Base-by-base conservation (phyloP, 2,888 invertebrate species). In the Hydrotaea cyrtoneurina region DNA sequence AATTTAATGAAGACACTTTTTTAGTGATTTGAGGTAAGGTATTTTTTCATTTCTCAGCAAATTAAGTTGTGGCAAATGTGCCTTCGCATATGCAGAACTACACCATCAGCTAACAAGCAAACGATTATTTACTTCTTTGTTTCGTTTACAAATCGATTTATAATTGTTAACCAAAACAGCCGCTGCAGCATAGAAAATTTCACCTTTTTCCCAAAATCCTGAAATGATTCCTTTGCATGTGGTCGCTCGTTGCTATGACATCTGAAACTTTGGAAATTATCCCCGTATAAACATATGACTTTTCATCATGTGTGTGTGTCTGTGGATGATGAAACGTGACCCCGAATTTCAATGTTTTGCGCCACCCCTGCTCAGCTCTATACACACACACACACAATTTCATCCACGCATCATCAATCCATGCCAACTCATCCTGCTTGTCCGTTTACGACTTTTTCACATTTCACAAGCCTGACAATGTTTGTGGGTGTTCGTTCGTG, bases 381-480 rank as follows among this genome's bases (percentile, higher is more conserved):
- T 11, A 11, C n/a, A 43, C n/a, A 57, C 53, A 11, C n/a, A 43
- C n/a, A 57, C 53, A 69, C n/a, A 17, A 57, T 55, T 39, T 46
- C 57, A 71, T 57, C 59, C 50, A 73, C 57, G 23, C 71, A 71
- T 62, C 39, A 71, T 62, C 39, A 55, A 71, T 46, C 53, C 77
- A 77, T 53, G 62, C 19, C 72, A 78, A 17, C 71, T 19, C 62
- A 43, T 31, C 73, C 62, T 15, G 15, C 23, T 62, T 26, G 17
- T 26, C 36, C 59, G 2, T 39, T 36, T 69, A 82, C 72, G 71
- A 62, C 57, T 36, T 59, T 59, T 59, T 11, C 8, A 2, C 11
- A 15, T 15, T 50, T 62, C 62, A 26, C 7, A 62, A 15, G n/a
- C 15, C 15, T 62, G 62, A n/a, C 10, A 2, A 31, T n/a, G 31